Percentiles rank a stretch among this genome's conserved stretches.
phyloP scores from a whole-genome alignment of 2,888 invertebrate species.

The Cerastoderma edule region DNA sequence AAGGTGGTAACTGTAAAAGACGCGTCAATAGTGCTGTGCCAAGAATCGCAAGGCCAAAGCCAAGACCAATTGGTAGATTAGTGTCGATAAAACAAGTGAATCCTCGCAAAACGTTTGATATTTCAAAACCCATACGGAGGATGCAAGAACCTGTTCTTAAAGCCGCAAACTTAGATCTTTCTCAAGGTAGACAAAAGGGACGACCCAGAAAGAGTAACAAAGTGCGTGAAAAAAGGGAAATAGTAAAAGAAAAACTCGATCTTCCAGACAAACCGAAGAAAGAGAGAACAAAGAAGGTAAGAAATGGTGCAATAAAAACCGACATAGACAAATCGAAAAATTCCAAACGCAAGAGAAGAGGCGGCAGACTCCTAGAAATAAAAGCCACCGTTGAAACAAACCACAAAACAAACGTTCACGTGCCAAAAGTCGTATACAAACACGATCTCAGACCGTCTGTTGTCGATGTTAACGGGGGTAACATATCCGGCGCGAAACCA shows the following conservation, averaged over 20 bases:
- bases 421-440: slow-evolving; percentile 42
- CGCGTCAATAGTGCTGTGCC: not conserved
- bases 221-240: slow-evolving; percentile 32
- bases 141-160: slow-evolving; percentile 9
- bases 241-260: slow-evolving; percentile 2
- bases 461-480: slow-evolving; percentile 40
- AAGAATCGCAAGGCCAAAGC: slow-evolving; percentile 9
- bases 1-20: slow-evolving; percentile 18
- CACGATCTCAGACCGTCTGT: slow-evolving; percentile 50
- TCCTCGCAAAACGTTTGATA: slow-evolving; percentile 26
- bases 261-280: slow-evolving; percentile 21
- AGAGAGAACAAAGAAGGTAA: slow-evolving; percentile 30
- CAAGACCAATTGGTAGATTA: slow-evolving; percentile 44
- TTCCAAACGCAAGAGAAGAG: too few relatives aligned
- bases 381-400: slow-evolving; percentile 47
- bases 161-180: not conserved
- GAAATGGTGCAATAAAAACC: slow-evolving; percentile 30
- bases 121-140: slow-evolving; percentile 10
- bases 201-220: slow-evolving; percentile 12
- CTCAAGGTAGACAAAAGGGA: slow-evolving; percentile 13
- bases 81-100: slow-evolving; percentile 50
- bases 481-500: slow-evolving; percentile 11
- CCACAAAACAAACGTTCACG: slow-evolving; percentile 19
- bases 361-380: slow-evolving; percentile 53
- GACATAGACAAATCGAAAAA: slow-evolving; percentile 32